Evolutionary conservation across 2,888 invertebrate species (phyloP), one percentile per base, ranked within the genome.

Genomic region (Lottia gigantea): DNA sequence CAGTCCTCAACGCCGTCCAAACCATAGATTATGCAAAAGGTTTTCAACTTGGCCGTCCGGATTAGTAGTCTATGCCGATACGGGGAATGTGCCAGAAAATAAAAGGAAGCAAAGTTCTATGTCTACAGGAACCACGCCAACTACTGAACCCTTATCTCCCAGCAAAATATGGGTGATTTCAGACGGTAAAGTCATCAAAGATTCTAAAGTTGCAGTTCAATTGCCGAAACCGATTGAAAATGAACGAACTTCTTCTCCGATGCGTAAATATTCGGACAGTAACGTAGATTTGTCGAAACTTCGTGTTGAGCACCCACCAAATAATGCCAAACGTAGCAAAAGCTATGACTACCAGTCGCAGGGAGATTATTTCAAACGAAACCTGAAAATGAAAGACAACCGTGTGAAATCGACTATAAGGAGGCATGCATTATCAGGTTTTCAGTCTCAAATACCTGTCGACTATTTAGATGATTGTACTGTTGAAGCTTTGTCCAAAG

Each of bases 401-500:
- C 74, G 83, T 25, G 76, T 84, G 2, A 84, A 84, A 71, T 83
- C 82, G 0, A 81, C 78, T 12, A 68, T 83, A n/a, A 77, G 84
- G 3, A 68, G 78, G 12, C 82, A 82, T 64, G 83, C 84, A 7
- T 76, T 83, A 74, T 78, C 82, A 0, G 78, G 79, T 1, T 77
- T 77, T 62, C 77, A 78, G 31, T 72, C 79, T 11, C 76, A 76
- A 15, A 66, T 77, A 16, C 78, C 77, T 0, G 78, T 72, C 0
- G 74, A 76, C 46, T 75, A 67, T 46, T 76, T 83, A 23, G 82
- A 83, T 67, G 81, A 81, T 55, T 76, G 80, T 63, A 83, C 83
- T 3, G 78, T 90, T 15, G 86, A 87, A 70, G 83, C 91, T 45
- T 87, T 94, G 77, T 93, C 93, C 47, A 93, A 93, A 86, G 93